These are phyloP conservation scores for Aradus depressus DNA, from an alignment of 2,888 invertebrate species.

Conservation along the genomic window DNA sequence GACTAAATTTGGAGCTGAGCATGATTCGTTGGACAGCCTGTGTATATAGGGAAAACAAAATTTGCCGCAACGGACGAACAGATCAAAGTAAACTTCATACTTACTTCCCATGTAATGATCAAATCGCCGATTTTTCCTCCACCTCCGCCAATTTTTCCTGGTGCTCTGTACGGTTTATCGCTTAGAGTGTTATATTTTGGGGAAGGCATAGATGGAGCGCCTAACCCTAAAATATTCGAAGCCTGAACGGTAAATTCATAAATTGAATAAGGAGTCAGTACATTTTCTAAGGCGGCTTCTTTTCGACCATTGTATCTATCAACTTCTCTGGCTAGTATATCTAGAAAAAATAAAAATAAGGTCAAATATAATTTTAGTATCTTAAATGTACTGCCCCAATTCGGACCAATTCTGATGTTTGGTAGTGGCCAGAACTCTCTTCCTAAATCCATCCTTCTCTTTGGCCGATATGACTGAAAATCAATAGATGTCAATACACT, in stretches of 20 bases:
- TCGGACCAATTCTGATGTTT: too few relatives aligned
- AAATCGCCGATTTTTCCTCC: constrained; percentile 93
- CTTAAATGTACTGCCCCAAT: too few relatives aligned
- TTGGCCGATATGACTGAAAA: too few relatives aligned
- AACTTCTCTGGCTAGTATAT: constrained; percentile 56
- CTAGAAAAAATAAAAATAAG: constrained; percentile 30
- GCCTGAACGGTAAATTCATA: constrained; percentile 85
- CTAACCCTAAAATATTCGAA: constrained; percentile 73
- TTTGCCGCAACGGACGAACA: too few relatives aligned
- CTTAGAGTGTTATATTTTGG: constrained; percentile 75
- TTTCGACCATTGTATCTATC: constrained; percentile 69
- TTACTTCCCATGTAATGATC: constrained; percentile 70
- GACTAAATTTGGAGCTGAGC: too few relatives aligned
- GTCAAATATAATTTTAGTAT: constrained; percentile 1
- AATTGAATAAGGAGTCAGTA: constrained; percentile 73
- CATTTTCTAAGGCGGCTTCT: constrained; percentile 56
- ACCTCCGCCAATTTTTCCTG: constrained; percentile 75
- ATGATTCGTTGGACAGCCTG: too few relatives aligned
- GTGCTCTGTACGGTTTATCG: constrained; percentile 65
- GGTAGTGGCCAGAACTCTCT: too few relatives aligned
- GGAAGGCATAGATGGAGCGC: constrained; percentile 69
- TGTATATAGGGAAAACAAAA: too few relatives aligned
- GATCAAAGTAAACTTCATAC: constrained; percentile 23
- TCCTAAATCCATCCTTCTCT: too few relatives aligned
- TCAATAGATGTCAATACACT: too few relatives aligned